Percentiles rank a stretch among this genome's conserved stretches.
These are phyloP conservation scores for Cephus spinipes DNA, from an alignment of 2,888 invertebrate genomes.

Conservation along the genomic window DNA sequence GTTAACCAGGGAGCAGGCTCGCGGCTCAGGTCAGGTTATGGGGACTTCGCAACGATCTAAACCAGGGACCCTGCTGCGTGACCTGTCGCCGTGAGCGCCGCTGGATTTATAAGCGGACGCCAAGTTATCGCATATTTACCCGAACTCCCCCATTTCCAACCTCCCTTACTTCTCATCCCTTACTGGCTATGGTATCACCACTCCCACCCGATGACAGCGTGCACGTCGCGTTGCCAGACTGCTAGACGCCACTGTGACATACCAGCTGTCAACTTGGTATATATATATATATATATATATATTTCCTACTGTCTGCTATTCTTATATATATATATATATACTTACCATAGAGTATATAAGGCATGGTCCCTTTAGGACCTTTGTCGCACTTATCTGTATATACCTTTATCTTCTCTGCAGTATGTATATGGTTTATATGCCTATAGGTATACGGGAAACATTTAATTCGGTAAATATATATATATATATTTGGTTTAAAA, in stretches of 20 bases:
- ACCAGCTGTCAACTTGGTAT: background rate
- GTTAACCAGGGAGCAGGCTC: background rate
- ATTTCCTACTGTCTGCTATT: background rate
- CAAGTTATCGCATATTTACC: constrained; percentile 66
- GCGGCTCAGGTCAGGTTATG: background rate
- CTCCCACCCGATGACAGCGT: constrained; percentile 48
- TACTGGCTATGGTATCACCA: constrained; percentile 26
- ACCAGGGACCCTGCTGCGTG: constrained; percentile 56
- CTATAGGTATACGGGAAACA: too few relatives aligned
- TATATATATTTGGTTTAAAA: too few relatives aligned
- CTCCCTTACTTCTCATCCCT: constrained; percentile 28
- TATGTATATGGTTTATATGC: too few relatives aligned
- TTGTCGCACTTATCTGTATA: too few relatives aligned
- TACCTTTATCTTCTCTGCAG: too few relatives aligned
- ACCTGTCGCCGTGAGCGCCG: constrained; percentile 64
- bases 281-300: background rate
- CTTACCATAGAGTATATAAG: background rate
- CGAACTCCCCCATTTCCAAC: constrained; percentile 16
- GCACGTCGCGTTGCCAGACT: constrained; percentile 44
- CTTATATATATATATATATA: background rate
- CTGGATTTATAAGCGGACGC: constrained; percentile 65
- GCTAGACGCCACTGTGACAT: constrained; percentile 39
- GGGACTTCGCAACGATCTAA: constrained; percentile 9
- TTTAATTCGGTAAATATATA: too few relatives aligned
- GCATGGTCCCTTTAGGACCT: too few relatives aligned